Evolutionary conservation across 1,140 invertebrate genomes (phyloP).

Genomic region (Idris sp.): DNA sequence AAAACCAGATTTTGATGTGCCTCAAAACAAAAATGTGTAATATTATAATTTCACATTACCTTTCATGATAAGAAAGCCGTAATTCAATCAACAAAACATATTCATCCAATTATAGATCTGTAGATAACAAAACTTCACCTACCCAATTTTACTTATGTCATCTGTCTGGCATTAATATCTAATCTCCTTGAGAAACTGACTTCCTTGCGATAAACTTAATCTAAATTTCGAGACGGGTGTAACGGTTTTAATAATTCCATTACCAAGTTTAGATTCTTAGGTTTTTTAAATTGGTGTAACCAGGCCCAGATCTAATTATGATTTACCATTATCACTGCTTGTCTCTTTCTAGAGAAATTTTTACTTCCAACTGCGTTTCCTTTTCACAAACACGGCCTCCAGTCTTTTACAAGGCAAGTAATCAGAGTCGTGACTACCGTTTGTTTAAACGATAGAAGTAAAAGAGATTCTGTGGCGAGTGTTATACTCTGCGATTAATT

Average conservation of each 20-base stretch:
- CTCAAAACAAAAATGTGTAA: too few species aligned
- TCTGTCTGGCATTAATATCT: too few species aligned
- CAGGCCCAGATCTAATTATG: slow-evolving; percentile 63
- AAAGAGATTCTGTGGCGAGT: slow-evolving; percentile 62
- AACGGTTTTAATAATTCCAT: slow-evolving; percentile 44
- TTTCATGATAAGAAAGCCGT: too few species aligned
- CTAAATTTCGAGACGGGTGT: slow-evolving; percentile 37
- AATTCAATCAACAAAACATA: too few species aligned
- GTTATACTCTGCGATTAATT: slow-evolving; percentile 67
- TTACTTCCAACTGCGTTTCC: slow-evolving; percentile 45
- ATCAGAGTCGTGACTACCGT: slow-evolving; percentile 74
- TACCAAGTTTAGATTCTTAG: too few species aligned
- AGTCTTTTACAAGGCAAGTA: slow-evolving; percentile 67
- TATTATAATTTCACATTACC: background rate
- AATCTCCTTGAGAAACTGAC: too few species aligned
- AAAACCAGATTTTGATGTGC: too few species aligned
- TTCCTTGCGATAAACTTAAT: slow-evolving; percentile 19
- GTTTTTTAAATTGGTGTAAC: too few species aligned
- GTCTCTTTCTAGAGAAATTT: too few species aligned
- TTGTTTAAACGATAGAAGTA: slow-evolving; percentile 69
- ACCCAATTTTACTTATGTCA: too few species aligned
- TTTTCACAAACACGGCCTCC: slow-evolving; percentile 52
- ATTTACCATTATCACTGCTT: slow-evolving; percentile 59
- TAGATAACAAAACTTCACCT: too few species aligned
- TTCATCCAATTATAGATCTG: too few species aligned